Evolutionary conservation across 37 sponge, comb jelly and placozoan species (phyloP), one percentile per base, ranked within the genome.

Genomic region (Cliona cf. orientalis): DNA sequence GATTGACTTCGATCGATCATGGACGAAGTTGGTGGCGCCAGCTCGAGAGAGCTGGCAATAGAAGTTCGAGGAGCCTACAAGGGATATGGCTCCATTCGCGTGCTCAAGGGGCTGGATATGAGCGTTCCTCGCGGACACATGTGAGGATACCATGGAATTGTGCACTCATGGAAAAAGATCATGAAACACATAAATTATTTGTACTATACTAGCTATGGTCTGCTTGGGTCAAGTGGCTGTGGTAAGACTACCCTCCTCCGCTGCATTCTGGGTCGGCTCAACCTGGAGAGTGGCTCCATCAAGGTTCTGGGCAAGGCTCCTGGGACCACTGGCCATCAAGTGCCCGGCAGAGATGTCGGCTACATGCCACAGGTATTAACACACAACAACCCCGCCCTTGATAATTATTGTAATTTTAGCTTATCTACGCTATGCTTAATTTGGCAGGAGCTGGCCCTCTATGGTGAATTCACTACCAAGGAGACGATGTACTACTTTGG

Each of bases 221-320:
- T 94, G 32, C 86, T 94, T 46, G 95, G 95, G 1, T 46, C 95
- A 29, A 94, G 95, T 80, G 95, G 95, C 2, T 94, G 95, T 72
- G 95, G 95, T 3, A 94, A 94, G 83, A 94, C 95, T 11, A 94
- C 95, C 21, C 89, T 94, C n/a, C 75, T 94, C 29, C 76, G 86
- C 36, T 94, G 95, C 74, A 80, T 87, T 34, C 82, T 94, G 32
- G 95, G 95, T 25, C 75, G 83, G 23, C 89, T 94, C n/a, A 75
- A 69, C 9, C 68, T 84, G 37, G 64, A 60, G 56, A 66, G 36
- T 17, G 95, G 95, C 0, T 19, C 38, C 1, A 69, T 94, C 29
- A 55, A 21, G 21, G 86, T 80, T 26, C 69, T 94, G 17, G 95
- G 91, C 3, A 58, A 66, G 21, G 42, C 85, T 28, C 95, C 95